Percentiles rank a stretch among this genome's conserved stretches.
These are phyloP conservation scores for Ceryle rudis DNA, from an alignment of 2,797 vertebrate genomes.

Conservation along the genomic window DNA sequence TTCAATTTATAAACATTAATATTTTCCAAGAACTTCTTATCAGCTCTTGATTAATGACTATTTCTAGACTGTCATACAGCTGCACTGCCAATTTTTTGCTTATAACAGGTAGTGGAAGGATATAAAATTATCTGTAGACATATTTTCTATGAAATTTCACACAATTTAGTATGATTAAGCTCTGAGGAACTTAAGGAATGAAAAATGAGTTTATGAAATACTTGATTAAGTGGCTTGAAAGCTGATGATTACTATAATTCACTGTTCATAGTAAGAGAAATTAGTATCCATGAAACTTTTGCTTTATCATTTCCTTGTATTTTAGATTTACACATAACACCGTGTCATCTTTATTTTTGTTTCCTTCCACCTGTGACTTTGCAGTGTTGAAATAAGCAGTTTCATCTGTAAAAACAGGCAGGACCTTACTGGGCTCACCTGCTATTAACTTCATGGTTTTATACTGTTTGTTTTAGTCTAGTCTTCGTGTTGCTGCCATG, in stretches of 20 bases:
- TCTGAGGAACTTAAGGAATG: background rate
- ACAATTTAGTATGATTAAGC: background rate
- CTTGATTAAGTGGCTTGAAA: background rate
- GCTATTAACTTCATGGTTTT: background rate
- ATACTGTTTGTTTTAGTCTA: background rate
- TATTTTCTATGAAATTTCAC: background rate
- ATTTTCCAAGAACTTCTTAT: background rate
- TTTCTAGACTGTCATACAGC: background rate
- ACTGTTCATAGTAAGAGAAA: background rate
- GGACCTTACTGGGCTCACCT: background rate
- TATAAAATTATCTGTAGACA: background rate
- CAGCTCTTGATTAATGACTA: background rate
- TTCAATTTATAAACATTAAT: background rate
- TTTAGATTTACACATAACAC: background rate
- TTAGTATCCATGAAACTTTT: background rate
- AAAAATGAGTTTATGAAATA: slow-evolving; percentile 18
- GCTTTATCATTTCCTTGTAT: background rate
- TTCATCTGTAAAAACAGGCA: background rate
- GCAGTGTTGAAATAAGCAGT: background rate
- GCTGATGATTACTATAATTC: background rate
- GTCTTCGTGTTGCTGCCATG: background rate
- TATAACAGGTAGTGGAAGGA: background rate
- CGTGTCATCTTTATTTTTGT: background rate
- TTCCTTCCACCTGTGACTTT: background rate
- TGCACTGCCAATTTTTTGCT: background rate